A percentile compares a stretch with the other conserved stretches of the same genome.
Evolutionary conservation across 2,797 vertebrate species (phyloP).

Genomic region (Clamator glandarius): DNA sequence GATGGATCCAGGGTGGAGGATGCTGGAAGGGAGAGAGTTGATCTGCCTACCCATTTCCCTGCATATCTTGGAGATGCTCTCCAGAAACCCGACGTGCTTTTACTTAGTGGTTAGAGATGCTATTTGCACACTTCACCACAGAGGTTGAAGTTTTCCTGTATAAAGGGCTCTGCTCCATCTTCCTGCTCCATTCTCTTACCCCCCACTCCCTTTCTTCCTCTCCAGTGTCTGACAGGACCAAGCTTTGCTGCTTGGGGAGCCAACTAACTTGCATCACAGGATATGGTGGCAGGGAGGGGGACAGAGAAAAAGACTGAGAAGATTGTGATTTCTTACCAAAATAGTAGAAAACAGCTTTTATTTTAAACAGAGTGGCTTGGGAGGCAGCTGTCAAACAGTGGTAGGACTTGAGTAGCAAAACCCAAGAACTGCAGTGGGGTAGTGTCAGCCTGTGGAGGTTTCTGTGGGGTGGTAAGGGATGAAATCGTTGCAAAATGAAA

Average conservation of each 20-base stretch:
- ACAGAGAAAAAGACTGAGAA: background rate
- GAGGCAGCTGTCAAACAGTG: background rate
- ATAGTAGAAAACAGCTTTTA: background rate
- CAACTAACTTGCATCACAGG: rapidly evolving
- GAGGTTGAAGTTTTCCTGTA: background rate
- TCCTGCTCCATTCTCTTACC: background rate
- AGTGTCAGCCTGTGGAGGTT: background rate
- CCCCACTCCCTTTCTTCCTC: too few relatives aligned
- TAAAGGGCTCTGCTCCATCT: background rate
- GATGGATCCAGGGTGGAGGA: background rate
- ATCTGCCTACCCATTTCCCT: background rate
- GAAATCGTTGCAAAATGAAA: background rate
- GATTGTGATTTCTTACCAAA: background rate
- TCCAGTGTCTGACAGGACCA: background rate
- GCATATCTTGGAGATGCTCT: too few relatives aligned
- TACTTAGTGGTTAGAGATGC: background rate
- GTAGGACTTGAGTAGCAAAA: background rate
- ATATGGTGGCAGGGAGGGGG: rapidly evolving
- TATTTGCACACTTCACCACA: background rate
- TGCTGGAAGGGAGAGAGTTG: too few relatives aligned
- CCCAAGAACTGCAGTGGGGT: background rate
- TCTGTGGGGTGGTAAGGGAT: background rate
- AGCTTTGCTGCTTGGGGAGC: background rate
- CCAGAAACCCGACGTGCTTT: background rate
- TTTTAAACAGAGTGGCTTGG: background rate